These are phyloP conservation scores for Drosophila kuntzei DNA, from an alignment of 2,888 invertebrate genomes.

Conservation along the genomic window DNA sequence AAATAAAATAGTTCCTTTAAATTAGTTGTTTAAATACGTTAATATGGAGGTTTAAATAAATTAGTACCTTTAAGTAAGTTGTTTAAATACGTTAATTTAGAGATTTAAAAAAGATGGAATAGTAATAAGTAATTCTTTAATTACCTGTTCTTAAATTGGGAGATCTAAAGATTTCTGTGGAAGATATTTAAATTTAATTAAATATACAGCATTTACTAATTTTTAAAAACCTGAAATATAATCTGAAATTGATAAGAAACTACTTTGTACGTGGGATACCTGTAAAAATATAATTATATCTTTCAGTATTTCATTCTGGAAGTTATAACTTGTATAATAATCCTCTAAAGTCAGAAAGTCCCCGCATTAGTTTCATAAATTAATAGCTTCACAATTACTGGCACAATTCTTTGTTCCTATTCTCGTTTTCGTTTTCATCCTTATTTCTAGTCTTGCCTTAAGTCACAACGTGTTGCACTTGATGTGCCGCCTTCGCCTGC, in stretches of 20 bases:
- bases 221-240: neutral
- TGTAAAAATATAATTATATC: neutral
- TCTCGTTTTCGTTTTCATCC: slow-evolving; percentile 6
- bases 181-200: too few species aligned
- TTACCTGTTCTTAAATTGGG: too few species aligned
- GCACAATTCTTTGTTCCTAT: slow-evolving; percentile 44
- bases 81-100: too few species aligned
- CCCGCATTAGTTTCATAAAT: slow-evolving; percentile 52
- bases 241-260: neutral
- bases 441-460: slow-evolving; percentile 15
- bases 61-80: too few species aligned
- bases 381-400: slow-evolving; percentile 47
- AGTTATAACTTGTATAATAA: slow-evolving; percentile 17
- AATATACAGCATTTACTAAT: too few species aligned
- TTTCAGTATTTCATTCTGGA: neutral
- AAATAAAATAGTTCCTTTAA: too few species aligned
- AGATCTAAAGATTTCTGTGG: neutral
- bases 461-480: slow-evolving; percentile 72
- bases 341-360: slow-evolving; percentile 13
- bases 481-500: slow-evolving; percentile 29
- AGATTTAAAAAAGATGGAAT: too few species aligned
- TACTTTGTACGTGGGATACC: too few species aligned
- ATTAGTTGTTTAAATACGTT: too few species aligned
- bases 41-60: too few species aligned
- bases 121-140: too few species aligned